Conservation (phyloP, 2,888 invertebrate species). For the Andricus quercusramuli region DNA sequence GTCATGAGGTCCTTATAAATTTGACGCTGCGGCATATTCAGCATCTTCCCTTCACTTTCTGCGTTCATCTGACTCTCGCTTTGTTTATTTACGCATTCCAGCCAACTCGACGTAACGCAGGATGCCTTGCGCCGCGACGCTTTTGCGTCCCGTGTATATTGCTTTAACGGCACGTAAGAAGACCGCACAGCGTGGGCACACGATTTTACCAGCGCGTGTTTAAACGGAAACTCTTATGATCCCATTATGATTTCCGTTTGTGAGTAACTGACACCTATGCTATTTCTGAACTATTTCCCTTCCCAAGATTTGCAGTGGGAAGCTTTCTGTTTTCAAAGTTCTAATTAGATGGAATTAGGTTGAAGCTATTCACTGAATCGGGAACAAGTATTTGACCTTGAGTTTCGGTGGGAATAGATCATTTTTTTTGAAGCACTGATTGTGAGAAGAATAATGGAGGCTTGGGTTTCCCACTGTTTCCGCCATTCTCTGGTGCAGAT, state of each 20-base stretch:
- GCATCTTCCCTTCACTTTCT: slow-evolving; percentile 62
- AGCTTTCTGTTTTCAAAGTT: neutral
- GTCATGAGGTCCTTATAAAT: slow-evolving; percentile 48
- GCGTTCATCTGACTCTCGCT: slow-evolving; percentile 50
- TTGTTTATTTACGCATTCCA: slow-evolving; percentile 77
- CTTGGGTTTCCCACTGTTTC: slow-evolving; percentile 24
- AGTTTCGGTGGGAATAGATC: neutral
- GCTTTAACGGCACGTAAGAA: slow-evolving; percentile 69
- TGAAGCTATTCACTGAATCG: neutral
- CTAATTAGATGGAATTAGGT: neutral
- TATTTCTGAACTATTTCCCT: slow-evolving; percentile 32
- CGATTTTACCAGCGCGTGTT: slow-evolving; percentile 53
- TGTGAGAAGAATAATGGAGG: neutral
- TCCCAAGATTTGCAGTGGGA: neutral
- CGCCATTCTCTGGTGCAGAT: slow-evolving; percentile 4
- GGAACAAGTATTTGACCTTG: neutral
- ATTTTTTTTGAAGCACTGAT: neutral
- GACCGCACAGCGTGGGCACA: slow-evolving; percentile 66
- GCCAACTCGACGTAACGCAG: slow-evolving; percentile 74
- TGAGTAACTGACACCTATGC: slow-evolving; percentile 8
- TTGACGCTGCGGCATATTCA: slow-evolving; percentile 48
- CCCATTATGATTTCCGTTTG: slow-evolving; percentile 45
- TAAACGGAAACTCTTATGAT: slow-evolving; percentile 35
- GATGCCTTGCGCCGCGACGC: slow-evolving; percentile 74
- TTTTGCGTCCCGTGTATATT: slow-evolving; percentile 76